Evolutionary conservation across 2,113 vertebrate species (phyloP).

Genomic region (Oriolus oriolus): DNA sequence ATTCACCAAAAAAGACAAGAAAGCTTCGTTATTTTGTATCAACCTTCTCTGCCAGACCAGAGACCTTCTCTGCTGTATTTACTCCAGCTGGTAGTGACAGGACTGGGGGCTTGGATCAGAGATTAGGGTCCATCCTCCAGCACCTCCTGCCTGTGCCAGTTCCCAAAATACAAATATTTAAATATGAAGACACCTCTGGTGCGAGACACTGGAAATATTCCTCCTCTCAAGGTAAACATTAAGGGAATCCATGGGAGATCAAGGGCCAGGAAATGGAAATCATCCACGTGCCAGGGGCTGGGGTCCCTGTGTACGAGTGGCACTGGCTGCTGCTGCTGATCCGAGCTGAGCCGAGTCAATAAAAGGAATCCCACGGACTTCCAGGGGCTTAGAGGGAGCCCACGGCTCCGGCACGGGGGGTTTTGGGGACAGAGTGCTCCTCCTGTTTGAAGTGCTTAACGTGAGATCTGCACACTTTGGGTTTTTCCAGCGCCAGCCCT

Average conservation of each 20-base stretch:
- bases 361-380: not conserved
- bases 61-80: too few relatives aligned
- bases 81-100: too few relatives aligned
- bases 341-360: not conserved
- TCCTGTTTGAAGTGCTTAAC: not conserved
- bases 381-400: not conserved
- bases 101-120: not conserved
- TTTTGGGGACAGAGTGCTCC: not conserved
- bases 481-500: not conserved
- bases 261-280: not conserved
- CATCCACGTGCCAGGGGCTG: not conserved
- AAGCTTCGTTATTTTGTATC: not conserved
- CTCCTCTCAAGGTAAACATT: not conserved
- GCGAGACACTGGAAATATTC: not conserved
- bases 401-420: fast-evolving
- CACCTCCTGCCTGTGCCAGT: fast-evolving
- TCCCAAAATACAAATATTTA: not conserved
- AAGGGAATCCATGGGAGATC: not conserved
- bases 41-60: not conserved
- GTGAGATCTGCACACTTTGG: not conserved
- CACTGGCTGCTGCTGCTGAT: not conserved
- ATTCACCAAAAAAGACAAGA: not conserved
- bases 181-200: not conserved
- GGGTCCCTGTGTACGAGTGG: not conserved
- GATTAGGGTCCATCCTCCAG: not conserved